These are phyloP conservation scores for Hippolais icterina DNA, from an alignment of 2,113 vertebrate species.

Conservation along the genomic window DNA sequence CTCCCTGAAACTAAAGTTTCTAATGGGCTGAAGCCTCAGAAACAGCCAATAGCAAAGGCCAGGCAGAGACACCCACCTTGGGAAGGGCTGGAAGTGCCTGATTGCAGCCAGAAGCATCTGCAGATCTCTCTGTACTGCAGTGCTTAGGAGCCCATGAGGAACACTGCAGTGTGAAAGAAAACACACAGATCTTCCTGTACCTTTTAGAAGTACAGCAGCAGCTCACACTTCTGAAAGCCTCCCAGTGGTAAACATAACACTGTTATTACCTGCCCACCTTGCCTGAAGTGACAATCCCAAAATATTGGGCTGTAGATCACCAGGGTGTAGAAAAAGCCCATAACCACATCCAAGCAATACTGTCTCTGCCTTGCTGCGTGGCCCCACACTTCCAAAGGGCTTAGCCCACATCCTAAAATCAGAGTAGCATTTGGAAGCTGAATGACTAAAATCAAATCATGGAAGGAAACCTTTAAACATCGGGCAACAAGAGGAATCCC, in stretches of 20 bases:
- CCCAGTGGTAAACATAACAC: neutral
- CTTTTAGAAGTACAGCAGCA: neutral
- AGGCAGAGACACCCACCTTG: constrained; percentile 50
- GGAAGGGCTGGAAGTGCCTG: neutral
- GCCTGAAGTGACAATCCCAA: neutral
- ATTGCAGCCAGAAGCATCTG: neutral
- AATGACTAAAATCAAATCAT: neutral
- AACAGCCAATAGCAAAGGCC: constrained; percentile 17
- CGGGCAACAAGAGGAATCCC: neutral
- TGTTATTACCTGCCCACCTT: neutral
- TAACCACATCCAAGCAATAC: neutral
- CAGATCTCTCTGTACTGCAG: neutral
- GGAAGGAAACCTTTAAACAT: neutral
- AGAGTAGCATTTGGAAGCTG: neutral
- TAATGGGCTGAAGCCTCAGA: neutral
- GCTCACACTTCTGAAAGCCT: neutral
- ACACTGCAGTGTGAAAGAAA: neutral
- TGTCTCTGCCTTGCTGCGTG: neutral
- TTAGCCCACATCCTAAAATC: neutral
- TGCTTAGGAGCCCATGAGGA: neutral
- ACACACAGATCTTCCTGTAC: neutral
- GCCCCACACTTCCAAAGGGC: neutral
- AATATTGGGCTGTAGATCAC: neutral
- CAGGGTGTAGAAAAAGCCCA: neutral
- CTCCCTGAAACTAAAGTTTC: constrained; percentile 19